Conservation (phyloP, 2,797 vertebrate species). For the Vultur gryphus region DNA sequence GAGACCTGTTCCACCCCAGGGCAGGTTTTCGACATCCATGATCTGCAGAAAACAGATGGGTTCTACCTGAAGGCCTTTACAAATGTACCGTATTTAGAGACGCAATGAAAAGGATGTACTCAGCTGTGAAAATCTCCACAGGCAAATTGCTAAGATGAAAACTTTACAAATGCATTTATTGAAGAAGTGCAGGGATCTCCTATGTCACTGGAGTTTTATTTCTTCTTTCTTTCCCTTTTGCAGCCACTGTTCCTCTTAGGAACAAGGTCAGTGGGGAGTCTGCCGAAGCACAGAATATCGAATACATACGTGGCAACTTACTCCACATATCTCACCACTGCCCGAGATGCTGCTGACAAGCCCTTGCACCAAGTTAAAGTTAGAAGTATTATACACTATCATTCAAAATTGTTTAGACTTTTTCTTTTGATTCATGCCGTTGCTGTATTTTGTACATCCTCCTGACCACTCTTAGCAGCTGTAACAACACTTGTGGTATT, state of each 20-base stretch:
- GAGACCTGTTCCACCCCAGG: not conserved
- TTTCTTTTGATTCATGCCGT: conserved; percentile 81
- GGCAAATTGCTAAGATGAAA: not conserved
- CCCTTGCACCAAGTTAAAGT: conserved; percentile 67
- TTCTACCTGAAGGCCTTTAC: not conserved
- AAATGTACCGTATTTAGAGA: not conserved
- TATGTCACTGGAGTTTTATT: not conserved
- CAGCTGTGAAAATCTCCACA: not conserved
- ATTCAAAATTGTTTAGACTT: conserved; percentile 81
- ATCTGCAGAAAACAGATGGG: not conserved
- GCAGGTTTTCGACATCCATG: not conserved
- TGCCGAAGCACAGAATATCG: not conserved
- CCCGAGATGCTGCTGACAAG: conserved; percentile 58
- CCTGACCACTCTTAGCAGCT: conserved; percentile 81
- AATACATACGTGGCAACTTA: conserved; percentile 41
- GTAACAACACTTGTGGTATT: conserved; percentile 86
- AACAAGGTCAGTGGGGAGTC: not conserved
- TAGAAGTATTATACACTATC: conserved; percentile 78
- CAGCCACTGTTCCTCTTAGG: not conserved
- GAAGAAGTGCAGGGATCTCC: not conserved
- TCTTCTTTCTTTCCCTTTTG: not conserved
- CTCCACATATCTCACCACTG: conserved; percentile 30
- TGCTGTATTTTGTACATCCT: conserved; percentile 81
- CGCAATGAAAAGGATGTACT: not conserved
- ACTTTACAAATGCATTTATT: not conserved